Evolutionary conservation across 2,797 vertebrate species (phyloP), one percentile per base, ranked within the genome.

Genomic region (Crenichthys baileyi): DNA sequence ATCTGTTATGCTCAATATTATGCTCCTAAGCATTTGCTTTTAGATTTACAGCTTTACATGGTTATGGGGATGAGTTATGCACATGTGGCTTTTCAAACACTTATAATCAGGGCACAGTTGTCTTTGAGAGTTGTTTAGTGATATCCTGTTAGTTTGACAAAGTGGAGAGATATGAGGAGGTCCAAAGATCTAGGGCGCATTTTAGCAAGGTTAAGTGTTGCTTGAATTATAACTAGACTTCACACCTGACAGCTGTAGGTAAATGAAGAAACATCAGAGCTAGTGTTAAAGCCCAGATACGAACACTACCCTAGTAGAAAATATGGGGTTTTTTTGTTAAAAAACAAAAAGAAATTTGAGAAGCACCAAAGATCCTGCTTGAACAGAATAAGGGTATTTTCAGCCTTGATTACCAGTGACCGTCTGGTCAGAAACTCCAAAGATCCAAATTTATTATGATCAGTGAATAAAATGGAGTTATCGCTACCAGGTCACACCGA

Each of bases 21-120:
- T 56, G 46, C 61, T 77, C 72, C 61, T 16, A 72, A 48, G 76
- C 70, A 58, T 60, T 70, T 67, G 39, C 24, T 20, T 72, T 50
- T 75, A 82, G 73, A 89, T 86, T 85, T 88, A 83, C 46, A 48
- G 70, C 61, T 46, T 44, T 46, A 46, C 67, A 63, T 24, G 8
- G 56, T 78, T 26, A 41, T 18, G 44, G 76, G 48, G 65, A 79
- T 81, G n/a, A 88, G 79, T 89, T 84, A 87, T 71, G 18, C 67
- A 61, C 24, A 39, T 73, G 82, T 67, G 67, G 73, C 61, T 81
- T 84, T 82, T 71, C 24, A 82, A 75, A 31, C 11, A 20, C 72
- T 72, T 29, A 75, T 20, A 71, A 39, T 56, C 61, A 41, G 29
- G 39, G 55, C 26, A 67, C 68, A 65, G 55, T 76, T 75, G 72